These are phyloP conservation scores for Tricholauxania praeusta DNA, from an alignment of 2,888 invertebrate species.

Conservation along the genomic window DNA sequence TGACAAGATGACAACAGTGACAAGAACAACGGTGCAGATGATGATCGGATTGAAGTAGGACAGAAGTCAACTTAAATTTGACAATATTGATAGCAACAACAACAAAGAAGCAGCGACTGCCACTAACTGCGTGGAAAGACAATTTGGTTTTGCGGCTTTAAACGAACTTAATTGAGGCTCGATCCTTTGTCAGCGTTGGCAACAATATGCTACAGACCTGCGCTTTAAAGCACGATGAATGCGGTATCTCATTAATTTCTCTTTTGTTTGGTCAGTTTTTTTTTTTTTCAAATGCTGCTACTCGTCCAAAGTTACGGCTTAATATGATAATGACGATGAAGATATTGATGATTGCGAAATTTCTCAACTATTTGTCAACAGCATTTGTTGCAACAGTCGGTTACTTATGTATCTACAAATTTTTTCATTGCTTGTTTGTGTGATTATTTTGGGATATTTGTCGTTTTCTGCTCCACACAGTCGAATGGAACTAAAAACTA, in stretches of 20 bases:
- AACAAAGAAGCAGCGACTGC: neutral
- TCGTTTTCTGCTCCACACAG: neutral
- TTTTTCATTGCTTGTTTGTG: neutral
- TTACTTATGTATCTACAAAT: too few relatives aligned
- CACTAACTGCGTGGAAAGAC: slow-evolving; percentile 3
- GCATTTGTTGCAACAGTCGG: too few relatives aligned
- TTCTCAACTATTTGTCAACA: too few relatives aligned
- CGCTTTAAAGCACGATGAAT: neutral
- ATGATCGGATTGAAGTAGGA: neutral
- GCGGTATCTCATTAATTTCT: neutral
- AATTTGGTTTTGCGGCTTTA: slow-evolving; percentile 8
- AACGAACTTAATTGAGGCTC: slow-evolving; percentile 12
- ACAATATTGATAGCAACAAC: neutral
- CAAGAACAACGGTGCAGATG: neutral
- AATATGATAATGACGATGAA: too few relatives aligned
- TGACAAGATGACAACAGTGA: slow-evolving; percentile 15
- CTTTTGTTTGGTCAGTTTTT: too few relatives aligned
- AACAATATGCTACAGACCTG: too few relatives aligned
- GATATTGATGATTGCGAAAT: too few relatives aligned
- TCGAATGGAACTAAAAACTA: too few relatives aligned
- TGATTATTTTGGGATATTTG: neutral
- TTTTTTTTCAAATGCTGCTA: too few relatives aligned
- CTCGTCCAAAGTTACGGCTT: too few relatives aligned
- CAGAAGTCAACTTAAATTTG: too few relatives aligned
- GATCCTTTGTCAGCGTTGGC: too few relatives aligned